Evolutionary conservation across 2,113 vertebrate species (phyloP).

Genomic region (Ctenodactylus gundi): DNA sequence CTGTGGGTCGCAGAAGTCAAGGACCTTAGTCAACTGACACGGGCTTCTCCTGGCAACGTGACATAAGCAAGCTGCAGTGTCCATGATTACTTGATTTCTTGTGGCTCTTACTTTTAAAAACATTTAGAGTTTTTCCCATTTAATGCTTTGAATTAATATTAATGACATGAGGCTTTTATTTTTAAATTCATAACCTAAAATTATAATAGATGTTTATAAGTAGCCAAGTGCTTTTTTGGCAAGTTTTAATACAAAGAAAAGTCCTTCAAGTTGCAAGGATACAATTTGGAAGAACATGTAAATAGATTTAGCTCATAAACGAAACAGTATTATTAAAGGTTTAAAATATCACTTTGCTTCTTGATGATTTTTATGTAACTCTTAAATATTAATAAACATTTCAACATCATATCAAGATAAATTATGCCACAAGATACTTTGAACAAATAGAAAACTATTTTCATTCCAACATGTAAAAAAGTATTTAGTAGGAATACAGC

Average conservation of each 20-base stretch:
- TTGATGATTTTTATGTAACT: slow-evolving; percentile 46
- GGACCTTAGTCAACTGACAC: background rate
- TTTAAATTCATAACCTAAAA: slow-evolving; percentile 39
- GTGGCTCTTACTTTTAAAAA: slow-evolving; percentile 59
- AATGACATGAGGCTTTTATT: slow-evolving; percentile 55
- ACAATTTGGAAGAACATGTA: slow-evolving; percentile 44
- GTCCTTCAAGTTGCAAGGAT: slow-evolving; percentile 41
- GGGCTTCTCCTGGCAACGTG: slow-evolving; percentile 53
- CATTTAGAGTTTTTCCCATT: slow-evolving; percentile 48
- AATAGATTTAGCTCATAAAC: slow-evolving; percentile 25
- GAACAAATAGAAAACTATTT: slow-evolving; percentile 24
- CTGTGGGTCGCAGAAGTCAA: background rate
- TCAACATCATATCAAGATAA: slow-evolving; percentile 36
- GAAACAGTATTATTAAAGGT: slow-evolving; percentile 71
- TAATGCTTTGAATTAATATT: slow-evolving; percentile 52
- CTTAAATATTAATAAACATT: slow-evolving; percentile 26
- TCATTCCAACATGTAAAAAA: slow-evolving; percentile 7
- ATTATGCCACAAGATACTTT: background rate
- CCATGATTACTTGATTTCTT: slow-evolving; percentile 50
- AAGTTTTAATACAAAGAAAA: slow-evolving; percentile 56
- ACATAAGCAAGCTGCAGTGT: slow-evolving; percentile 52
- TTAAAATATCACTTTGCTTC: slow-evolving; percentile 59
- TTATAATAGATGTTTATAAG: slow-evolving; percentile 38
- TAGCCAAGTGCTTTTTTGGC: slow-evolving; percentile 33
- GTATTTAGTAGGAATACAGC: background rate